Percentiles rank a stretch among this genome's conserved stretches.
Conservation (phyloP, 2,888 invertebrate genomes). For the Gibbula magus region DNA sequence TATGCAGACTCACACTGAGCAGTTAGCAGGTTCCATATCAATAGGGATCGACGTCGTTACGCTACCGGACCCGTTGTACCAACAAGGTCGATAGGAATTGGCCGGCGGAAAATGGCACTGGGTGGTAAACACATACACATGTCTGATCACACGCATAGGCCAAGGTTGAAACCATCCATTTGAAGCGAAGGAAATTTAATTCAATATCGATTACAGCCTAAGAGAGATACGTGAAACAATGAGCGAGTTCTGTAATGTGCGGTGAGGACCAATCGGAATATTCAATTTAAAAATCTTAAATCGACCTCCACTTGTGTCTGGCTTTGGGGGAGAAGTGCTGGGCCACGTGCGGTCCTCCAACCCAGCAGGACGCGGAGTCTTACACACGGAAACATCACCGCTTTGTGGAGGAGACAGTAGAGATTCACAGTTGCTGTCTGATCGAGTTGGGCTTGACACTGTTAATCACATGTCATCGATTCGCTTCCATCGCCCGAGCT, state of each 20-base stretch:
- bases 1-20: neutral
- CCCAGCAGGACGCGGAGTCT: neutral
- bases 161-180: neutral
- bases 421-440: neutral
- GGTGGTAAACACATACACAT: conserved; percentile 6
- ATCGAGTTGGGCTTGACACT: neutral
- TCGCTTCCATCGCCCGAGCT: neutral
- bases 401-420: conserved; percentile 2
- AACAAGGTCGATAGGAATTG: neutral
- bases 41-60: neutral
- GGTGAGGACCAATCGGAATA: no score
- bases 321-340: neutral
- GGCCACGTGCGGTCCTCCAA: conserved; percentile 1
- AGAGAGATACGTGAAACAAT: no score
- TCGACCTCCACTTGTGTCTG: no score
- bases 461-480: conserved; percentile 14
- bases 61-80: no score
- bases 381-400: neutral
- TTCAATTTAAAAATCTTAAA: no score
- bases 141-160: neutral
- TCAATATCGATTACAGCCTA: no score
- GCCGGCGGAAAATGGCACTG: conserved; percentile 1
- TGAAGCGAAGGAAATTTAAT: neutral
- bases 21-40: neutral
- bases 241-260: no score